Conservation (phyloP, 2,797 vertebrate species). For the Sebastes minor region DNA sequence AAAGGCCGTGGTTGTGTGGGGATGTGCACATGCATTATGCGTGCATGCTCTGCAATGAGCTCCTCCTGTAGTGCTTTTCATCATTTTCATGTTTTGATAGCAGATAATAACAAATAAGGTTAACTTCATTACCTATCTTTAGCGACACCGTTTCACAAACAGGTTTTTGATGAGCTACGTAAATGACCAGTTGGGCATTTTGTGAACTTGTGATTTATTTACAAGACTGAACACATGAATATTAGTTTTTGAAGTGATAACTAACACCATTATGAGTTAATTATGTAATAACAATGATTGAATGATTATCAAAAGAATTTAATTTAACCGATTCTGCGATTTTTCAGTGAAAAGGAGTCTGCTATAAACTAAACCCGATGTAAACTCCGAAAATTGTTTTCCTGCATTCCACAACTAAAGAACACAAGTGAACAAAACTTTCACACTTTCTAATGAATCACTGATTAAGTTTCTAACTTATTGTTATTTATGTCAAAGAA, state of each 20-base stretch:
- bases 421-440: not conserved
- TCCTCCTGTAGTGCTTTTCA: not conserved
- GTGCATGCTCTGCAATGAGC: not conserved
- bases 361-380: accelerated
- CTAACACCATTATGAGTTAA: not conserved
- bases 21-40: not conserved
- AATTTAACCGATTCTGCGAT: not conserved
- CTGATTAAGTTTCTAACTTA: not conserved
- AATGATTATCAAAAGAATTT: not conserved
- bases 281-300: not conserved
- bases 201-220: not conserved
- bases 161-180: not conserved
- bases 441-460: not conserved
- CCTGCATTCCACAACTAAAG: accelerated
- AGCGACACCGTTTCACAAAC: not conserved
- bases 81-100: conserved; percentile 14
- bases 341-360: not conserved
- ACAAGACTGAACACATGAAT: not conserved
- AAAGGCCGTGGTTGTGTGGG: conserved; percentile 26
- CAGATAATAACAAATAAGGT: conserved; percentile 5
- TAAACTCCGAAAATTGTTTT: no score
- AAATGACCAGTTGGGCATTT: not conserved
- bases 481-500: not conserved
- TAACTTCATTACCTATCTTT: conserved; percentile 6
- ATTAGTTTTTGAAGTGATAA: not conserved